phyloP scores from a whole-genome alignment of 2,888 invertebrate genomes.

The Linhomoeus sp. region DNA sequence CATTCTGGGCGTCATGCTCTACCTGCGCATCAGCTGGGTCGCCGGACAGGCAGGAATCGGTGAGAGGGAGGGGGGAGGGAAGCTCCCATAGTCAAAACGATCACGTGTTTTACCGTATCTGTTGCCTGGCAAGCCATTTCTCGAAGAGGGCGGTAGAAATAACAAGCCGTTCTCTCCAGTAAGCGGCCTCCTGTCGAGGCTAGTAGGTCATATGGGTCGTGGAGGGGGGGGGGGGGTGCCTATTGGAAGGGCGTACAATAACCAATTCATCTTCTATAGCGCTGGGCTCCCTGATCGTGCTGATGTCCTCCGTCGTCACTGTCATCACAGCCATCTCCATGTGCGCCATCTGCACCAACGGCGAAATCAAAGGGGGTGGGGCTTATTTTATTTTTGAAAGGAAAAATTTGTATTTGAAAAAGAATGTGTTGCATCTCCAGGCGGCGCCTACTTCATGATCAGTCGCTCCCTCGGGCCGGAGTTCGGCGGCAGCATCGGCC shows the following conservation, averaged over 20 bases:
- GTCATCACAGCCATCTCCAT: constrained; percentile 81
- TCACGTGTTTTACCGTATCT: too few relatives aligned
- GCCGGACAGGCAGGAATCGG: constrained; percentile 20
- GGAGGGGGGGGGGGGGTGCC: too few relatives aligned
- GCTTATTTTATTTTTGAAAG: constrained; percentile 1
- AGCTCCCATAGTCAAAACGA: too few relatives aligned
- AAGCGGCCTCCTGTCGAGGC: too few relatives aligned
- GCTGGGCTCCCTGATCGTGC: constrained; percentile 18
- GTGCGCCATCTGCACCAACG: constrained; percentile 95
- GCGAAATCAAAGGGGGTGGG: constrained; percentile 87
- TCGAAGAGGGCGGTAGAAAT: too few relatives aligned
- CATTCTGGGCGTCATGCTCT: constrained; percentile 96
- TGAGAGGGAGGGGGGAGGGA: too few relatives aligned
- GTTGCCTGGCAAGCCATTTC: too few relatives aligned
- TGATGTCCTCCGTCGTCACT: constrained; percentile 34
- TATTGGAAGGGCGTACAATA: too few relatives aligned
- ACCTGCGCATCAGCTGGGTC: constrained; percentile 77
- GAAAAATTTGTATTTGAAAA: constrained; percentile 28
- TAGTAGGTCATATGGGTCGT: too few relatives aligned
- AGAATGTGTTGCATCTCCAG: constrained; percentile 27
- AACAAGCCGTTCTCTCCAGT: too few relatives aligned
- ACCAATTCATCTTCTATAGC: constrained; percentile 8
- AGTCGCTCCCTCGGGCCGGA: constrained; percentile 69
- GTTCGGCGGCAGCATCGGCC: constrained; percentile 87
- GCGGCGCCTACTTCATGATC: constrained; percentile 92